Conservation (phyloP, 2,113 vertebrate genomes). For the Erythrolamprus reginae region DNA sequence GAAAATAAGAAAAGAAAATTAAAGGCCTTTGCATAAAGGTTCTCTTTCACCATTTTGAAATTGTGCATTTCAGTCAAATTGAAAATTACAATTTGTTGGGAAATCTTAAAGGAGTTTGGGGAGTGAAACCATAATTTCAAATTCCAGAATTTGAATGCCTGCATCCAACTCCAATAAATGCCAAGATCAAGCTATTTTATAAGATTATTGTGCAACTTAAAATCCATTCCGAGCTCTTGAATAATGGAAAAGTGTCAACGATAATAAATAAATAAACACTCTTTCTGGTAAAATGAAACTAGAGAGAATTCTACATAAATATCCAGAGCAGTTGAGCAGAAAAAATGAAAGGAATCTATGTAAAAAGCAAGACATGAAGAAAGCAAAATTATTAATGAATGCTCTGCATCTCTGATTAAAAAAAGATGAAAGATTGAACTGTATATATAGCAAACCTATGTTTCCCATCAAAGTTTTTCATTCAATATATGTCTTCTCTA, state of each 20-base stretch:
- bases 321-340: not conserved
- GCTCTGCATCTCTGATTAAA: not conserved
- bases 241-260: not conserved
- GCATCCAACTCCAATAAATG: not conserved
- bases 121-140: not conserved
- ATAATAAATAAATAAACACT: slow-evolving; percentile 3
- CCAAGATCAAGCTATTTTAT: not conserved
- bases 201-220: not conserved
- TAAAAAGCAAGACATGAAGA: not conserved
- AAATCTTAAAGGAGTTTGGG: not conserved
- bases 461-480: not conserved
- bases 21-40: not conserved
- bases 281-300: not conserved
- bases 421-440: not conserved
- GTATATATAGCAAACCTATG: not conserved
- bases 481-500: not conserved
- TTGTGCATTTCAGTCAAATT: not conserved
- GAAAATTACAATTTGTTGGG: not conserved
- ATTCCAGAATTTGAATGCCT: not conserved
- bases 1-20: not conserved
- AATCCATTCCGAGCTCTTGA: not conserved
- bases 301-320: not conserved
- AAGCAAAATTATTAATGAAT: not conserved
- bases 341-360: not conserved
- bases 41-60: not conserved